These are phyloP conservation scores for Lepidostoma basale DNA, from an alignment of 1,140 invertebrate species.

Conservation along the genomic window DNA sequence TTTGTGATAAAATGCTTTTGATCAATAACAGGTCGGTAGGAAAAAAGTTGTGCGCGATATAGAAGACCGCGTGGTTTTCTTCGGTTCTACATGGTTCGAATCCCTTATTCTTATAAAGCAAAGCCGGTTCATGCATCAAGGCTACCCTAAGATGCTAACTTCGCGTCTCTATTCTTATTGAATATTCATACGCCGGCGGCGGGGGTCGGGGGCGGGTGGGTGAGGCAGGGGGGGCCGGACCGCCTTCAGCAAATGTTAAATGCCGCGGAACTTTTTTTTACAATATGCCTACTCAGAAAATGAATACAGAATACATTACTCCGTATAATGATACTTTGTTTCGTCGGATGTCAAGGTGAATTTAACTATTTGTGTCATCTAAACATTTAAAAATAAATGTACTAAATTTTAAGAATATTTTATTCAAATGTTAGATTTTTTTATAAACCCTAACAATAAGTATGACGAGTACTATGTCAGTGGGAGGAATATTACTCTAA, in stretches of 20 bases:
- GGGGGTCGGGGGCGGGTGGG: background rate
- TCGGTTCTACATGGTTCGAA: too few species aligned
- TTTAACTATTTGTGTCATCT: background rate
- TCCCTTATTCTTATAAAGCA: too few species aligned
- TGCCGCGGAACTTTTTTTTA: slow-evolving; percentile 24
- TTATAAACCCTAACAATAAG: too few species aligned
- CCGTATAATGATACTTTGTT: too few species aligned
- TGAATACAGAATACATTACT: too few species aligned
- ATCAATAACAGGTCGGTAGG: too few species aligned
- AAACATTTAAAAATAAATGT: background rate
- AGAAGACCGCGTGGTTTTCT: too few species aligned
- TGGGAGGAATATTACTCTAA: too few species aligned
- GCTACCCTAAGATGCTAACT: slow-evolving; percentile 4
- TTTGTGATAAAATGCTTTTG: too few species aligned
- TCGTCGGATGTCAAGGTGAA: background rate
- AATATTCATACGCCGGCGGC: slow-evolving; percentile 12
- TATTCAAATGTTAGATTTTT: too few species aligned
- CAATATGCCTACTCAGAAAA: background rate
- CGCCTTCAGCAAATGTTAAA: slow-evolving; percentile 27
- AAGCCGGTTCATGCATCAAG: slow-evolving; percentile 1
- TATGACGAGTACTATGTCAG: too few species aligned
- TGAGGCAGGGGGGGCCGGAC: background rate
- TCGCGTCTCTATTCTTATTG: slow-evolving; percentile 1
- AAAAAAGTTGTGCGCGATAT: too few species aligned
- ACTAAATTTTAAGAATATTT: background rate